phyloP scores from a whole-genome alignment of 2,797 vertebrate genomes.

The Gallinago solitaria region DNA sequence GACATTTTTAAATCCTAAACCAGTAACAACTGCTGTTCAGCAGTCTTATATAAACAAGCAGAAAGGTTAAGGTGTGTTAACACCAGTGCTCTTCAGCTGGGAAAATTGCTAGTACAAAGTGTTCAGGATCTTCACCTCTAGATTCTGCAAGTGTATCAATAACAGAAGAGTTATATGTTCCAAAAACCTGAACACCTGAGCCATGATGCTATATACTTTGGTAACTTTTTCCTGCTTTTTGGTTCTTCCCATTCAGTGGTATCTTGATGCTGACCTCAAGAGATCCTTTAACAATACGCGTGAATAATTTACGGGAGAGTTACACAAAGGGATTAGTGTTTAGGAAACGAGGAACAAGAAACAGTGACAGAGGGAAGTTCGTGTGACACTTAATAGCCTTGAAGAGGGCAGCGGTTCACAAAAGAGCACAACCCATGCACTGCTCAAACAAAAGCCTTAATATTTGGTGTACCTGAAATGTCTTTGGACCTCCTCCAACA shows the following conservation, averaged over 20 bases:
- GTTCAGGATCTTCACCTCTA: not conserved
- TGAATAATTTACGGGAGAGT: conserved; percentile 43
- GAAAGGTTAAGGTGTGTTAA: not conserved
- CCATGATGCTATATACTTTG: accelerated
- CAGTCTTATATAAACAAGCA: not conserved
- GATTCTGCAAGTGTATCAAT: not conserved
- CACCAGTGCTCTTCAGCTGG: not conserved
- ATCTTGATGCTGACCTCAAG: not conserved
- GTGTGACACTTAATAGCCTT: conserved; percentile 15
- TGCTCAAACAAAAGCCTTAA: conserved; percentile 47
- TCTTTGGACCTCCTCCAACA: conserved; percentile 86
- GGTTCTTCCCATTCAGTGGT: not conserved
- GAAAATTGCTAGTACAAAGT: not conserved
- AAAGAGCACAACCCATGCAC: not conserved
- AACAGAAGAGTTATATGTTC: not conserved
- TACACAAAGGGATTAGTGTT: conserved; percentile 38
- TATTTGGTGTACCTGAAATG: conserved; percentile 86
- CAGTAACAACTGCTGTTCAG: not conserved
- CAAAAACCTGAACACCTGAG: accelerated
- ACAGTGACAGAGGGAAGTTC: conserved; percentile 7
- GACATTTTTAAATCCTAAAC: not conserved
- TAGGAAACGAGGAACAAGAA: conserved; percentile 49
- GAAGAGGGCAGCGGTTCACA: conserved; percentile 50
- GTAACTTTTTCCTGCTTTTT: not conserved
- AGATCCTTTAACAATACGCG: not conserved